Evolutionary conservation across 1,140 invertebrate genomes (phyloP), one percentile per base, ranked within the genome.

Genomic region (Chrysomallon squamiferum): DNA sequence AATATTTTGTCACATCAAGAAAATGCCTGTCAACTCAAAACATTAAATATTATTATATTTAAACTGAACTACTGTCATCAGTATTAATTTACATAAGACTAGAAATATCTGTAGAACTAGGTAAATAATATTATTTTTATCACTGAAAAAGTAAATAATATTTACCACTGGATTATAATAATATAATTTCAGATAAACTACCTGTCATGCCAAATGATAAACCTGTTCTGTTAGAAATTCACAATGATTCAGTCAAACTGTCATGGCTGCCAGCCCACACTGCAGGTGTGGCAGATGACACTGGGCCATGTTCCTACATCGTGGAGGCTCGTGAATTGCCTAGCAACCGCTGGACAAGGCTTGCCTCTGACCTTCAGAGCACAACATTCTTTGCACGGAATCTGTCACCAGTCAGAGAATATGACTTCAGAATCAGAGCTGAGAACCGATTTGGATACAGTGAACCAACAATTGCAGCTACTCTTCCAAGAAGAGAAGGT

Each of bases 291-390:
- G 75, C 80, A 7, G 62, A 66, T 30, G 76, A 77, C 18, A 73
- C 77, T 20, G 66, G 69, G 62, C 74, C 71, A 9, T 60, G 79
- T 32, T 72, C 76, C 29, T 83, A 83, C 56, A 64, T 69, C 7
- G 64, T 83, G 4, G 81, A 83, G 67, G 76, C 74, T 18, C 50
- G 78, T 18, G 76, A 81, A 66, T 30, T 80, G 41, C 84, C 81
- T 15, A 73, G 69, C 52, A 77, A 69, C 29, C 71, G 76, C n/a
- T 86, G 83, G 82, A 71, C 62, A 20, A 72, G 72, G 62, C 54
- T 84, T 27, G 80, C 75, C 11, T 50, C 45, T 13, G 66, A 61
- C 20, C 15, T 84, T 15, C 69, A 71, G 22, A 68, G 72, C 22
- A 80, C 76, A 2, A 68, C 68, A 5, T 71, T 77, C 64, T 58